A percentile compares a stretch with the other conserved stretches of the same genome.
Conservation (phyloP, 2,797 vertebrate genomes). For the Myotis daubentonii region DNA sequence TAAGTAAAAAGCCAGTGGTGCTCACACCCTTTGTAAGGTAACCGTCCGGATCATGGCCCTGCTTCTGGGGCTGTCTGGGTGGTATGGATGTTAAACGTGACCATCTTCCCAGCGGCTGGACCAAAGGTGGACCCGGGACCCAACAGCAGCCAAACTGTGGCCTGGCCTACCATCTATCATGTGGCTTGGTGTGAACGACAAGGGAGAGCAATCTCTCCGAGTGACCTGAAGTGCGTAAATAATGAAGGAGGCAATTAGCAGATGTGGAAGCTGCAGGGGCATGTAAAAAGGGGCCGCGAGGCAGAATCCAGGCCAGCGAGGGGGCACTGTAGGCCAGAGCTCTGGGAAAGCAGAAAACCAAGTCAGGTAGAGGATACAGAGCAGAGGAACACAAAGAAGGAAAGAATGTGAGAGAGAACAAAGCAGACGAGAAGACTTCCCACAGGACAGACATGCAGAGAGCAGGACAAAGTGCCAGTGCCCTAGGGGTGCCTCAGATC, state of each 20-base stretch:
- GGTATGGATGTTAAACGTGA: rapidly evolving
- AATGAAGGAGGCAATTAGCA: not conserved
- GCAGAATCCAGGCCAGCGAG: not conserved
- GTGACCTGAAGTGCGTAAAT: not conserved
- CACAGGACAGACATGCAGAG: not conserved
- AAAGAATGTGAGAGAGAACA: not conserved
- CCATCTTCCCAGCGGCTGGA: not conserved
- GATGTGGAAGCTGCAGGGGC: not conserved
- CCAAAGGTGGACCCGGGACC: not conserved
- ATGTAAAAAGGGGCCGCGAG: not conserved
- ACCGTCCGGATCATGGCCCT: not conserved
- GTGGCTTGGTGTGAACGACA: not conserved
- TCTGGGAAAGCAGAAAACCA: not conserved
- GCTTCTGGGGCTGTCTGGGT: not conserved
- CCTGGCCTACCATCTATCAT: too few relatives aligned
- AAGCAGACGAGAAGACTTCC: not conserved
- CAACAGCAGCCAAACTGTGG: not conserved
- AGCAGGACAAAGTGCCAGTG: not conserved
- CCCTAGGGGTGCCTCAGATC: rapidly evolving
- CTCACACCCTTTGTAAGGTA: not conserved
- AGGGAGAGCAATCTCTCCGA: not conserved
- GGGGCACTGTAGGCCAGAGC: not conserved
- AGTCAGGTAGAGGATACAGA: not conserved
- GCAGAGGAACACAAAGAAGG: not conserved
- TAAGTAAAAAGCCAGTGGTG: not conserved